phyloP scores from a whole-genome alignment of 2,888 invertebrate species.

The Mesorhabditis sp. region DNA sequence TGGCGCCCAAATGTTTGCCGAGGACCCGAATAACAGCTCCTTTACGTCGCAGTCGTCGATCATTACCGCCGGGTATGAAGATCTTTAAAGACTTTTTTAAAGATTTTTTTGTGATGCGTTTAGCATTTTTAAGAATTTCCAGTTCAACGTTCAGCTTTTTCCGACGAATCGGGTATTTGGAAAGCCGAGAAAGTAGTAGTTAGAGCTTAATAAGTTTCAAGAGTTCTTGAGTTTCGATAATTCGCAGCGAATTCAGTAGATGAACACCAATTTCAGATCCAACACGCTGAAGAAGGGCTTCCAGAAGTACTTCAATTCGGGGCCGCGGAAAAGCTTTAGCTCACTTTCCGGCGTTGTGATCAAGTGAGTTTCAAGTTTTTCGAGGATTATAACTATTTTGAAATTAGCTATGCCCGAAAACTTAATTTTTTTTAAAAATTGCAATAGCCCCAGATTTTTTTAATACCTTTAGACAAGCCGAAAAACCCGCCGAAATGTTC shows the following conservation, averaged over 20 bases:
- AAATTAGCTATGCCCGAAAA: too few species aligned
- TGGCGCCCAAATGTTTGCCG: neutral
- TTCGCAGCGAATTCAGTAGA: neutral
- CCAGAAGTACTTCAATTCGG: neutral
- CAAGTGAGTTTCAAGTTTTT: neutral
- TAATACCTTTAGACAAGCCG: neutral
- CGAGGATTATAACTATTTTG: too few species aligned
- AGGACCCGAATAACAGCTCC: neutral
- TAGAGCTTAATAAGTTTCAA: too few species aligned
- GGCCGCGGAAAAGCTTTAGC: neutral
- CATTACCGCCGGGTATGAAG: neutral
- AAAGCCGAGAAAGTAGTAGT: too few species aligned
- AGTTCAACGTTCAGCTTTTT: too few species aligned
- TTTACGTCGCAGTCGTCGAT: neutral
- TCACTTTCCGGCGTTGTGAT: neutral
- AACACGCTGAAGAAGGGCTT: slow-evolving; percentile 2
- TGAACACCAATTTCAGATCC: neutral
- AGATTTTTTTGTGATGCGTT: neutral
- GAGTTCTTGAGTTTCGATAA: too few species aligned
- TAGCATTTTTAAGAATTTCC: neutral
- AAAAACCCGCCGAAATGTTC: neutral
- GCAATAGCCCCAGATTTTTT: too few species aligned
- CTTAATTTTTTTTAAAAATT: too few species aligned
- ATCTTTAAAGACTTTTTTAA: neutral
- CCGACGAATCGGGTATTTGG: too few species aligned